Evolutionary conservation across 2,113 vertebrate genomes (phyloP).

Genomic region (Piaya cayana): DNA sequence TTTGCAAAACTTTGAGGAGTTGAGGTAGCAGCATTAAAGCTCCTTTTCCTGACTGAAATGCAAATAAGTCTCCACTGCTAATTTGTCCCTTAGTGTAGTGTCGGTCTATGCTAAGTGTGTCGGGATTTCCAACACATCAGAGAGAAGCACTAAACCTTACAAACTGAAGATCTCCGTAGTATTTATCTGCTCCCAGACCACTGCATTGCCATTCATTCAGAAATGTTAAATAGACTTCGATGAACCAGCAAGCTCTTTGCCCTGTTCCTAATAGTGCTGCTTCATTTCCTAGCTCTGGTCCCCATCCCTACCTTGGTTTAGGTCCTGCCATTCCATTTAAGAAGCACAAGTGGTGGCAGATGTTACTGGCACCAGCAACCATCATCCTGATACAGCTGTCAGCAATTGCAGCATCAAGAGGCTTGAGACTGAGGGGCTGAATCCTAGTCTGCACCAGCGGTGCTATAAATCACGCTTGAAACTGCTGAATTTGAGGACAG

Average conservation of each 20-base stretch:
- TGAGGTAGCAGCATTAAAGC: background rate
- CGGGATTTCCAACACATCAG: background rate
- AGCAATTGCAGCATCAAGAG: background rate
- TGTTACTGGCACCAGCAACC: background rate
- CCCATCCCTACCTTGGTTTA: background rate
- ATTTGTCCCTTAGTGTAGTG: background rate
- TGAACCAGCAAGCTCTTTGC: background rate
- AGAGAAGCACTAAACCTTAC: background rate
- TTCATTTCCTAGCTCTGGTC: background rate
- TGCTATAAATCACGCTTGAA: accelerated
- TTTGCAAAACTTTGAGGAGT: background rate
- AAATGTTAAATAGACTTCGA: background rate
- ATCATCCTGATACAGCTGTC: background rate
- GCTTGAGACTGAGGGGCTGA: background rate
- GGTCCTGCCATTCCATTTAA: background rate
- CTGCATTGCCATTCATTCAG: background rate
- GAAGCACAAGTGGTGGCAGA: background rate
- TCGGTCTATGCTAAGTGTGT: background rate
- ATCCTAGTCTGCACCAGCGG: accelerated
- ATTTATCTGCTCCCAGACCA: background rate
- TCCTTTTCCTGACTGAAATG: background rate
- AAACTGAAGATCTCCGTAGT: background rate
- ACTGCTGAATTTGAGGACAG: background rate
- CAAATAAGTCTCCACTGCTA: background rate
- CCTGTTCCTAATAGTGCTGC: background rate